Conservation (phyloP, 2,113 vertebrate genomes). For the Colistium nudipinnis region DNA sequence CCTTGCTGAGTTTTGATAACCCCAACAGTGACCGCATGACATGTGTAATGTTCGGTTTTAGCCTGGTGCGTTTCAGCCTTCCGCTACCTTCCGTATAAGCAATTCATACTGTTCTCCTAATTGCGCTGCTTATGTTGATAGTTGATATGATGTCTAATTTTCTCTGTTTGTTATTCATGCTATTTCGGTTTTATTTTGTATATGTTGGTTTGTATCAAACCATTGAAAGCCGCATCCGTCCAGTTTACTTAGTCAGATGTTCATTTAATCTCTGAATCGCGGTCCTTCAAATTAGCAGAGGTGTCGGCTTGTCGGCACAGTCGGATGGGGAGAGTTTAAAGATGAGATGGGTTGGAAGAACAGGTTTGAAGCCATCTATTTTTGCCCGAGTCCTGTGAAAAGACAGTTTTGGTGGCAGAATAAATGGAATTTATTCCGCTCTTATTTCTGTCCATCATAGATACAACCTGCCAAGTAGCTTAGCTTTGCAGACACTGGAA, state of each 20-base stretch:
- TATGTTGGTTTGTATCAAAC: slow-evolving; percentile 8
- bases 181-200: slow-evolving; percentile 10
- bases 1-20: not conserved
- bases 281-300: slow-evolving; percentile 47
- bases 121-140: slow-evolving; percentile 26
- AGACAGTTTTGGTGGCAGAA: not conserved
- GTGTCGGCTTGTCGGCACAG: slow-evolving; percentile 34
- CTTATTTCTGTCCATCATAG: too few species aligned
- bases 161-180: slow-evolving; percentile 7
- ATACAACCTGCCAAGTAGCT: too few species aligned
- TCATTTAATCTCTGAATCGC: slow-evolving; percentile 24
- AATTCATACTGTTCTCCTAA: slow-evolving; percentile 27
- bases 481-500: too few species aligned
- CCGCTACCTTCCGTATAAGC: slow-evolving; percentile 15
- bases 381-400: not conserved
- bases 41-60: not conserved
- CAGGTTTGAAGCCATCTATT: not conserved
- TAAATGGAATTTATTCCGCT: too few species aligned
- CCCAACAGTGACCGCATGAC: not conserved
- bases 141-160: slow-evolving; percentile 10
- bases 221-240: slow-evolving; percentile 6
- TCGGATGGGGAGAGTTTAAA: slow-evolving; percentile 21
- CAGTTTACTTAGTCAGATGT: slow-evolving; percentile 17
- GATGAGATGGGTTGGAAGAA: slow-evolving; percentile 10
- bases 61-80: not conserved